Base-by-base conservation (phyloP, 2,888 invertebrate species). In the Caenorhabditis afra region DNA sequence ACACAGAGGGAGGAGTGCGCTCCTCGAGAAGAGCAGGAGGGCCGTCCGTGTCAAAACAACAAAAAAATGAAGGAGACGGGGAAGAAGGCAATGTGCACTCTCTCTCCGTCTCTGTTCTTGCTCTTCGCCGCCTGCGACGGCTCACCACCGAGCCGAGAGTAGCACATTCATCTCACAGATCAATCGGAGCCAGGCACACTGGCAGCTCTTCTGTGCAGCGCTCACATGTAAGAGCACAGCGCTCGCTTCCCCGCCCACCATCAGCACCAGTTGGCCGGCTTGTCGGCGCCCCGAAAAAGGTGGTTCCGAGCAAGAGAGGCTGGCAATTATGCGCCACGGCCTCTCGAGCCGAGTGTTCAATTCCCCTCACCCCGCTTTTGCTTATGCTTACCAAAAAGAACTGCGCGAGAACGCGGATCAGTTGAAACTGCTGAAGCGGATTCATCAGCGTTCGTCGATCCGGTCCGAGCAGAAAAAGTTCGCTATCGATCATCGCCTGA, bases 391-490 rank as follows among this genome's bases (percentile, higher is more conserved):
- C 83, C 59, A 68, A 35, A 59, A 83, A 84, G 59, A 82, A 84
- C 44, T 79, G 71, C 1, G 81, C 76, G 3, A 84, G 29, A 0
- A 76, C 49, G 14, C 76, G 41, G 1, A 82, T 20, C 12, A 84
- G 59, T 29, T 58, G 62, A 35, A 78, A 59, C 53, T 81, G 79
- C 62, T 84, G 84, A 5, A 82, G n/a, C 3, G 75, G 50, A 20
- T 47, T 81, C 66, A 84, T 66, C 50, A 75, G 71, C 1, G 84
- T 73, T 8, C 76, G 55, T n/a, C 81, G 71, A 57, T 84, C 85
- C 10, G 67, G 41, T 22, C 79, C 70, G 16, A 85, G 62, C 61
- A 81, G 55, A 57, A 84, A 85, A 0, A 85, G 35, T 20, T 85
- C 84, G 22, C 70, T 80, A 53, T 85, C 85, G 10, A 85, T 29